A percentile compares a stretch with the other conserved stretches of the same genome.
These are phyloP conservation scores for Drosophila micromelanica DNA, from an alignment of 1,140 invertebrate species.

Conservation along the genomic window DNA sequence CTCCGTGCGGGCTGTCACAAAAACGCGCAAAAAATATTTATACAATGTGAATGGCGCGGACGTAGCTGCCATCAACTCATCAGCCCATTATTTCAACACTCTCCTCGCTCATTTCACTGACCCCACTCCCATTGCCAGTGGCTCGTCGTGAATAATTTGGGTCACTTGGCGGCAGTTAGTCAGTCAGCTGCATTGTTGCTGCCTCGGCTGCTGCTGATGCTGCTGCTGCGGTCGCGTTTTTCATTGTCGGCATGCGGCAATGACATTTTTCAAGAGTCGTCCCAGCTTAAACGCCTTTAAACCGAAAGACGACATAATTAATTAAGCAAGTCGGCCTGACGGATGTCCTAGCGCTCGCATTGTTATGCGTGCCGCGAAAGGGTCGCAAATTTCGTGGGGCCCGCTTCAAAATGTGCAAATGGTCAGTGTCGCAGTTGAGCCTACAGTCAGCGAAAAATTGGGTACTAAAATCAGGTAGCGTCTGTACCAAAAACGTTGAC, in stretches of 20 bases:
- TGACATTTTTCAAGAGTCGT: conserved; percentile 71
- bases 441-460: not conserved
- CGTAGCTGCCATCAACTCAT: conserved; percentile 45
- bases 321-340: conserved; percentile 77
- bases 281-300: conserved; percentile 77
- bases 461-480: too few relatives aligned
- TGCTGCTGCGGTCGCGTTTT: conserved; percentile 72
- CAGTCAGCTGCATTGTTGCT: conserved; percentile 75
- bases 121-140: conserved; percentile 18
- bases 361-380: conserved; percentile 76
- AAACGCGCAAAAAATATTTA: conserved; percentile 60
- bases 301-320: conserved; percentile 82
- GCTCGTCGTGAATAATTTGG: conserved; percentile 77
- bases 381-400: conserved; percentile 65
- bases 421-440: conserved; percentile 25
- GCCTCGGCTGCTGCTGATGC: conserved; percentile 32
- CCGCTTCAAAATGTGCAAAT: conserved; percentile 43
- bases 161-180: conserved; percentile 80
- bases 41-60: conserved; percentile 33
- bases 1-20: conserved; percentile 54
- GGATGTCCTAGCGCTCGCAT: conserved; percentile 64
- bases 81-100: conserved; percentile 21
- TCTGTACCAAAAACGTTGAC: too few relatives aligned
- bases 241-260: conserved; percentile 79
- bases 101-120: not conserved